Evolutionary conservation across 2,113 vertebrate species (phyloP).

Genomic region (human (Homo sapiens)): GRCh38 chr5:108321501-108322000

Average conservation of each 20-base stretch:
- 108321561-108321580: neutral
- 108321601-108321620: neutral
- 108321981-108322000: constrained; percentile 8
- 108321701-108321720: neutral
- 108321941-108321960: neutral
- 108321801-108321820: neutral
- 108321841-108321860: neutral
- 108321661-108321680: constrained; percentile 35
- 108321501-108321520: neutral
- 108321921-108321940: constrained; percentile 33
- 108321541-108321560: neutral
- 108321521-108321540: neutral
- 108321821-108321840: neutral
- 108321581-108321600: neutral
- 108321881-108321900: neutral
- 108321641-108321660: constrained; percentile 9
- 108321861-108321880: neutral
- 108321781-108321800: neutral
- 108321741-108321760: neutral
- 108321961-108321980: neutral
- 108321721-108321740: neutral
- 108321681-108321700: neutral
- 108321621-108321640: neutral
- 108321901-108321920: neutral
- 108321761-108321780: constrained; percentile 29